Evolutionary conservation across 2,888 invertebrate genomes (phyloP), one percentile per base, ranked within the genome.

Genomic region (Caenorhabditis imperialis): DNA sequence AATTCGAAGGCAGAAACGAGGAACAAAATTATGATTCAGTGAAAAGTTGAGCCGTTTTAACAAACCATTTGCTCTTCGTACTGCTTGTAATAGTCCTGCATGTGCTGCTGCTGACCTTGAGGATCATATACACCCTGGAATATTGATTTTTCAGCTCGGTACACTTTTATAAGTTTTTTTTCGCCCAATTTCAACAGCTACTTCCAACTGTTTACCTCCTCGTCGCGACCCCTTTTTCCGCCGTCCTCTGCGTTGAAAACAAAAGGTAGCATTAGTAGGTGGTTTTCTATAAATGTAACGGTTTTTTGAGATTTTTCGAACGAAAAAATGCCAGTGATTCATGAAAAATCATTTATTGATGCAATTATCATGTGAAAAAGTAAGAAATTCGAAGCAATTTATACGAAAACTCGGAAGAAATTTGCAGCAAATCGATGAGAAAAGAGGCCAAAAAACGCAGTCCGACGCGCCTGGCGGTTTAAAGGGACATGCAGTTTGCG

Each of bases 31-130:
- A 7, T 12, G 27, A 12, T 18, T n/a, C 42, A 10, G 5, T 18
- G 10, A 7, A 33, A 57, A 45, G 18, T 58, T n/a, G 27, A n/a
- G 35, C 3, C 18, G 20, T n/a, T 7, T 30, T 16, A 35, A 63
- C 48, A 63, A 62, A 72, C 72, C 72, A 55, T 57, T 45, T 70
- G 37, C 18, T 65, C 54, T 18, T 72, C 58, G 16, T 72, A 58
- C 22, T 58, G 51, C 47, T 63, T 53, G 61, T 70, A 70, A 61
- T 61, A 70, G 23, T 61, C 61, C 23, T 61, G 38, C 48, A 55
- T 61, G 4, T 61, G 48, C 5, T 42, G 50, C 23, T 40, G 63
- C 12, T 58, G 72, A 14, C 35, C 53, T 27, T 20, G 30, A 25
- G 60, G 53, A 35, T 63, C 53, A 50, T 54, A 51, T 22, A n/a